Conservation (phyloP, 2,888 invertebrate species). For the Dynastes maya region DNA sequence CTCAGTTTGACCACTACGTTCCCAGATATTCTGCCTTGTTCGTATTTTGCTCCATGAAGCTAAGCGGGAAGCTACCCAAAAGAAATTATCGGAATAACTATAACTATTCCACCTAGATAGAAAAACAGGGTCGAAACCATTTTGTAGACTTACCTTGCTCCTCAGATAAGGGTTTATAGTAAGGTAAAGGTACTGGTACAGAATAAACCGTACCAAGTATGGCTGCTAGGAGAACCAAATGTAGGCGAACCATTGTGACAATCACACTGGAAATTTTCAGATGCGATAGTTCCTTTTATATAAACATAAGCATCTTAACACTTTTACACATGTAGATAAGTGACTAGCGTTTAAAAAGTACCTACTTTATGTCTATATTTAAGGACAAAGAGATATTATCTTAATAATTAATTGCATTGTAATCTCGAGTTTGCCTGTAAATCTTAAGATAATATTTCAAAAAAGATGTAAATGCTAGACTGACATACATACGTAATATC, state of each 20-base stretch:
- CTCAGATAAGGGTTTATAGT: not conserved
- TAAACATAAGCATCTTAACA: too few species aligned
- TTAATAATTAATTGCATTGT: too few species aligned
- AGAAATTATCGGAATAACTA: not conserved
- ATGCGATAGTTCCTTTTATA: not conserved
- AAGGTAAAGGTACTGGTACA: conserved; percentile 4
- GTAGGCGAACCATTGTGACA: conserved; percentile 9
- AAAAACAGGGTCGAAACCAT: not conserved
- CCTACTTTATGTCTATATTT: too few species aligned
- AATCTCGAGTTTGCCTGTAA: too few species aligned
- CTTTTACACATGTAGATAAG: too few species aligned
- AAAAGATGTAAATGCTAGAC: too few species aligned
- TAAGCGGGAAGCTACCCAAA: conserved; percentile 4
- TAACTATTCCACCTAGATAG: not conserved
- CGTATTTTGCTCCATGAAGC: conserved; percentile 25
- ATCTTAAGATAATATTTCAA: too few species aligned
- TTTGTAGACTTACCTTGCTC: not conserved
- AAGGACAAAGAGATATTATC: too few species aligned
- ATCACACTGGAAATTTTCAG: not conserved
- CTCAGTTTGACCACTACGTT: conserved; percentile 53
- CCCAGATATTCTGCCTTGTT: conserved; percentile 17
- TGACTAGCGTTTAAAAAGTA: too few species aligned
- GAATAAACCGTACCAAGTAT: conserved; percentile 5
- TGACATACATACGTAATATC: too few species aligned
- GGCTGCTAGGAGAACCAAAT: not conserved